Conservation (phyloP, 64 coral and sea anemone species). For the Stylophora pistillata region DNA sequence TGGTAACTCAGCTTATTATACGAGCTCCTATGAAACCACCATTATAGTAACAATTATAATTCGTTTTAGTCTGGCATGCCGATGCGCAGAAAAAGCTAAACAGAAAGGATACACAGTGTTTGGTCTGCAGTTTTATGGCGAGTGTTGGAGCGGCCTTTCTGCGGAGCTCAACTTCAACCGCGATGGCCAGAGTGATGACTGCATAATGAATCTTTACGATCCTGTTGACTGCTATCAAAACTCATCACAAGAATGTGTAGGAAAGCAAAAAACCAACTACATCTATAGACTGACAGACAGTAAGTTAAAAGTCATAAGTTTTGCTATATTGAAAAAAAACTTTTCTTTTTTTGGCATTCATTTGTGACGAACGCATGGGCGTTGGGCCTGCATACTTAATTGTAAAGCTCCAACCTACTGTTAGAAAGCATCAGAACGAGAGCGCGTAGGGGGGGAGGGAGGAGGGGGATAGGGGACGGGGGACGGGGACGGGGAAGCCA, state of each 20-base stretch:
- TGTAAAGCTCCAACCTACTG: no score
- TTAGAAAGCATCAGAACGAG: no score
- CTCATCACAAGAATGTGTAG: slow-evolving; percentile 34
- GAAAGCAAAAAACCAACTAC: slow-evolving; percentile 30
- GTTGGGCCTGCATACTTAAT: no score
- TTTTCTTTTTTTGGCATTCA: no score
- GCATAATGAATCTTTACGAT: slow-evolving; percentile 27
- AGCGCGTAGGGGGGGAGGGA: no score
- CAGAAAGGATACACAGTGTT: slow-evolving; percentile 54
- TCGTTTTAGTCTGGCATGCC: slow-evolving; percentile 51
- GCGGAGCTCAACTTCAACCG: slow-evolving; percentile 33
- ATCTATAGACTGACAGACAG: slow-evolving; percentile 39
- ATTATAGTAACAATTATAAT: neutral
- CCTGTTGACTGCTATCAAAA: slow-evolving; percentile 38
- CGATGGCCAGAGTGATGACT: slow-evolving; percentile 37
- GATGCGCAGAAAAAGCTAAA: slow-evolving; percentile 60
- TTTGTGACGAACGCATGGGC: no score
- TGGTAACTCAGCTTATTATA: no score
- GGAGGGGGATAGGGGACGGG: no score
- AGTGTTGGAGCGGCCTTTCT: slow-evolving; percentile 68
- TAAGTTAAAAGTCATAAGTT: slow-evolving; percentile 37
- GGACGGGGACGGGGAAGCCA: no score
- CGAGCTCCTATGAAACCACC: neutral
- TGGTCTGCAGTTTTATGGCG: slow-evolving; percentile 77
- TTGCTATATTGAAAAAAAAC: neutral